phyloP scores from a whole-genome alignment of 2,888 invertebrate genomes.

The Trachelus troglodyta region DNA sequence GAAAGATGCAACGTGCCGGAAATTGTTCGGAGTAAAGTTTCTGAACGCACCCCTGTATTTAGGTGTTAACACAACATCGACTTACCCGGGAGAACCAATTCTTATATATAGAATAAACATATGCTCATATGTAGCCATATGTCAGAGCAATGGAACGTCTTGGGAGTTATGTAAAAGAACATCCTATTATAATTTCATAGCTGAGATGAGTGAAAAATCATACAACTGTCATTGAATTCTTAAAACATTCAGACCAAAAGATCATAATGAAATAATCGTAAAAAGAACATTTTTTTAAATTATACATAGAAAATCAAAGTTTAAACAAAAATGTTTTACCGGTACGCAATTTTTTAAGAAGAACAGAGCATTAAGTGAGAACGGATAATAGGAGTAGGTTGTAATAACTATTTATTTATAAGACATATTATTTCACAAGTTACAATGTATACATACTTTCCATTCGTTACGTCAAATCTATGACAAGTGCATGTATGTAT shows the following conservation, averaged over 20 bases:
- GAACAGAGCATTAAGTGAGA: neutral
- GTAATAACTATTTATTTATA: constrained; percentile 47
- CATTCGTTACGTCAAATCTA: constrained; percentile 19
- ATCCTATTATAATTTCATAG: neutral
- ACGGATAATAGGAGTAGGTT: constrained; percentile 14
- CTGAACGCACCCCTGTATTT: neutral
- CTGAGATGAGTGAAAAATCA: neutral
- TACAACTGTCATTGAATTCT: neutral
- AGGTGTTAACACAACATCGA: neutral
- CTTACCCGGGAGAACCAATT: neutral
- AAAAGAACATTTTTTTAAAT: neutral
- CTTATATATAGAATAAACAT: neutral
- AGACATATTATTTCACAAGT: constrained; percentile 45
- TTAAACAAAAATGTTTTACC: neutral
- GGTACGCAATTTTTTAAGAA: neutral
- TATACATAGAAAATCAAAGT: neutral
- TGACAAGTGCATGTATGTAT: constrained; percentile 17
- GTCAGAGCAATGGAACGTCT: neutral
- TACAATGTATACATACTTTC: constrained; percentile 50
- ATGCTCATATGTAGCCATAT: neutral
- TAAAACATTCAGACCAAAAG: neutral
- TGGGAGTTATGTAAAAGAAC: neutral
- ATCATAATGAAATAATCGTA: neutral
- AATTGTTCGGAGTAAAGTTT: too few species aligned
- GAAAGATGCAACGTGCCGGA: too few species aligned